Percentiles rank a stretch among this genome's conserved stretches.
phyloP scores from a whole-genome alignment of 2,888 invertebrate species.

The Luperina testacea region DNA sequence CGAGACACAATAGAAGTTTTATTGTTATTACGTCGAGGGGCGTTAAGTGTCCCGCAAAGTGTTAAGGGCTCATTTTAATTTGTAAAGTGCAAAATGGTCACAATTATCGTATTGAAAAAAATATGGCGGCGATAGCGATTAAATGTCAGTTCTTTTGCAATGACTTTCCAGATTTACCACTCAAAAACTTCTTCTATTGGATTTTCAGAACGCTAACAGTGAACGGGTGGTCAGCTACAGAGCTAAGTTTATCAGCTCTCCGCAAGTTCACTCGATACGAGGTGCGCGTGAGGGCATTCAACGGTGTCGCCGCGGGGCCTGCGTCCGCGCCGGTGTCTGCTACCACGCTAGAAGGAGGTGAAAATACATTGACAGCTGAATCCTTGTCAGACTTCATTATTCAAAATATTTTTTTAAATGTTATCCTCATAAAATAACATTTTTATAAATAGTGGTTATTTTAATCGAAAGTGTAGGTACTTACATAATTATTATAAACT shows the following conservation, averaged over 20 bases:
- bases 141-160: neutral
- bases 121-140: neutral
- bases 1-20: no score
- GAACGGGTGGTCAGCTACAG: constrained; percentile 93
- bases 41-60: no score
- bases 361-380: constrained; percentile 11
- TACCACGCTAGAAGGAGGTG: constrained; percentile 93
- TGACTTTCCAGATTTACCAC: neutral
- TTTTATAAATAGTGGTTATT: neutral
- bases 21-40: no score
- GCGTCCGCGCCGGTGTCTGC: constrained; percentile 92
- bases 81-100: neutral
- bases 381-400: neutral
- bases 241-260: constrained; percentile 91
- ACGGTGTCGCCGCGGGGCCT: constrained; percentile 94
- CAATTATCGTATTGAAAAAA: neutral
- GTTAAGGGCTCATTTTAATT: neutral
- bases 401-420: neutral
- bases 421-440: neutral
- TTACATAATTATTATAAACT: neutral
- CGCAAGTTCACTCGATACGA: constrained; percentile 95
- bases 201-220: constrained; percentile 89
- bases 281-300: constrained; percentile 94
- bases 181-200: neutral
- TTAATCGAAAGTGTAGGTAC: neutral